These are phyloP conservation scores for Bombus confusus DNA, from an alignment of 1,140 invertebrate species.

Conservation along the genomic window DNA sequence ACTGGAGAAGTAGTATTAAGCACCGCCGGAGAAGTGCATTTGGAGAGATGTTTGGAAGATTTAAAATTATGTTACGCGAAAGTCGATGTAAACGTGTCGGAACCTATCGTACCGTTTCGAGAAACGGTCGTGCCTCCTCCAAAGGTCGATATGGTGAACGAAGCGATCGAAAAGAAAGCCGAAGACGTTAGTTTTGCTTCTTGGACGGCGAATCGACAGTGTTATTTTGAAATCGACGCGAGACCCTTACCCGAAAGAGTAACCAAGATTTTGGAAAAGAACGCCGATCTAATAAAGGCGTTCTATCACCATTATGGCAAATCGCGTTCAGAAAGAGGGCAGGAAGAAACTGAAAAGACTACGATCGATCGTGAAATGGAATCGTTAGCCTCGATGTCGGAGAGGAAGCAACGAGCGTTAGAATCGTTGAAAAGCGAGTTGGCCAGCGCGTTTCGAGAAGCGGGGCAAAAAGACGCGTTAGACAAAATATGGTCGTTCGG, in stretches of 20 bases:
- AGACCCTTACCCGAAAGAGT: conserved; percentile 90
- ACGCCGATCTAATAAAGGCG: conserved; percentile 84
- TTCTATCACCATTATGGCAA: conserved; percentile 80
- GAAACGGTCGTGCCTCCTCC: conserved; percentile 95
- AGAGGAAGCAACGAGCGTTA: conserved; percentile 84
- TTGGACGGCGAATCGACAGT: conserved; percentile 88
- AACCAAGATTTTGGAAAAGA: conserved; percentile 87
- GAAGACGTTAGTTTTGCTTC: conserved; percentile 84
- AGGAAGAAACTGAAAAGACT: neutral
- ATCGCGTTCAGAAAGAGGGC: conserved; percentile 63
- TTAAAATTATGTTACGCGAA: conserved; percentile 92
- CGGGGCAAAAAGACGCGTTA: conserved; percentile 84
- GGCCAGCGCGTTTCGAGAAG: conserved; percentile 84
- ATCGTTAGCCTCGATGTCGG: conserved; percentile 70
- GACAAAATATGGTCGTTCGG: conserved; percentile 95
- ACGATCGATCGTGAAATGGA: fast-evolving
- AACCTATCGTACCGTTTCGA: conserved; percentile 97
- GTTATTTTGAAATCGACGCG: conserved; percentile 89
- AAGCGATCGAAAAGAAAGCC: conserved; percentile 87
- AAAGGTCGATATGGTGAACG: conserved; percentile 94
- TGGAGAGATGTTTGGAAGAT: conserved; percentile 96
- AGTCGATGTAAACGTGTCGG: conserved; percentile 94
- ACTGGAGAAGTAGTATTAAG: conserved; percentile 98
- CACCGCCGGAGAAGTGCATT: conserved; percentile 98
- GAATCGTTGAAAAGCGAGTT: conserved; percentile 86